Conservation (phyloP, 1,140 invertebrate species). For the Lordiphosa mommai region DNA sequence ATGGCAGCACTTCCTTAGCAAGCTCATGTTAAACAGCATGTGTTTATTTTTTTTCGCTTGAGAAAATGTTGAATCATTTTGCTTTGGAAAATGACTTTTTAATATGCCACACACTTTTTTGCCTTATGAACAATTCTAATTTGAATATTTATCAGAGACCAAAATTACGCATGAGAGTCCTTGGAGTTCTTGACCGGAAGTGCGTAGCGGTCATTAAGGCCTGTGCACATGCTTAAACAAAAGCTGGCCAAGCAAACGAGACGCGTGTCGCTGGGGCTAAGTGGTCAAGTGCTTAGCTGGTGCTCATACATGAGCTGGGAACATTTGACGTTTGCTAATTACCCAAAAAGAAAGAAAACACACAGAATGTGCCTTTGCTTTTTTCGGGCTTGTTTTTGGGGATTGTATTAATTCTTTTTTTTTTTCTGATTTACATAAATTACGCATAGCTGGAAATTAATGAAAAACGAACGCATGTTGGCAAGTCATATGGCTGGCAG, state of each 20-base stretch:
- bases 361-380: conserved; percentile 13
- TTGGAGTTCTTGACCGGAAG: conserved; percentile 46
- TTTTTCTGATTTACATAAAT: conserved; percentile 49
- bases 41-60: conserved; percentile 4
- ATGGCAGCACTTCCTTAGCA: conserved; percentile 51
- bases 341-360: background rate
- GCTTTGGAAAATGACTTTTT: conserved; percentile 73
- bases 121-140: conserved; percentile 10
- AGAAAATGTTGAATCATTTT: conserved; percentile 67
- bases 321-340: conserved; percentile 36
- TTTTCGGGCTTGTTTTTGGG: background rate
- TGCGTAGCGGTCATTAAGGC: conserved; percentile 65
- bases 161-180: conserved; percentile 45
- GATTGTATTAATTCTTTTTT: background rate
- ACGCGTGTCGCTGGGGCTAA: conserved; percentile 41
- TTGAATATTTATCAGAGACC: conserved; percentile 61
- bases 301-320: conserved; percentile 36
- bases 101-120: conserved; percentile 62
- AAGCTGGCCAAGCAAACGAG: background rate
- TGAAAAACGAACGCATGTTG: conserved; percentile 14
- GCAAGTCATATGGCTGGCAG: too few relatives aligned
- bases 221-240: background rate
- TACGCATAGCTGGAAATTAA: conserved; percentile 22
- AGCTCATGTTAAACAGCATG: conserved; percentile 59
- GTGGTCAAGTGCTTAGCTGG: conserved; percentile 33